Percentiles rank a stretch among this genome's conserved stretches.
Evolutionary conservation across 2,113 vertebrate genomes (phyloP).

Genomic region (Anolis carolinensis): DNA sequence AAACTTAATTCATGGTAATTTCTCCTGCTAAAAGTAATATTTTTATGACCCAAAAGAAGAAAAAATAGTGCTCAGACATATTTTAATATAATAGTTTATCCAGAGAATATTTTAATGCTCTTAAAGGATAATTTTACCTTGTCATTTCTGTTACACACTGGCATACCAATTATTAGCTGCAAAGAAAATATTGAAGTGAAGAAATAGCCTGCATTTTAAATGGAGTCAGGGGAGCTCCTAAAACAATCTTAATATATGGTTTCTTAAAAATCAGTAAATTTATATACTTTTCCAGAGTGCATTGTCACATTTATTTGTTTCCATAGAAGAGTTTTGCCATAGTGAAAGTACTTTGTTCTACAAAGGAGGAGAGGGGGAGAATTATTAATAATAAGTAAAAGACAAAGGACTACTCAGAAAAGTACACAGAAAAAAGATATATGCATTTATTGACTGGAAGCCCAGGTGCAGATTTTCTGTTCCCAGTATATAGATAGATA

Average conservation of each 20-base stretch:
- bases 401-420: background rate
- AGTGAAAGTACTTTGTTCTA: rapidly evolving
- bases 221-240: slow-evolving; percentile 22
- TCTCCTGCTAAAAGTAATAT: slow-evolving; percentile 60
- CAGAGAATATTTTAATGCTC: slow-evolving; percentile 69
- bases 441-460: background rate
- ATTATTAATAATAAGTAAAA: background rate
- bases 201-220: slow-evolving; percentile 46
- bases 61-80: slow-evolving; percentile 54
- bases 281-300: background rate
- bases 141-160: slow-evolving; percentile 68
- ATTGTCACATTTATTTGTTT: background rate
- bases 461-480: background rate
- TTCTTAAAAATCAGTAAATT: slow-evolving; percentile 16
- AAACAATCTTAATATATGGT: slow-evolving; percentile 38
- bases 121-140: slow-evolving; percentile 75
- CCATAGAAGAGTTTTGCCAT: background rate
- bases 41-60: slow-evolving; percentile 58
- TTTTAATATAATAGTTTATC: slow-evolving; percentile 69
- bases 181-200: slow-evolving; percentile 71
- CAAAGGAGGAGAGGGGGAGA: background rate
- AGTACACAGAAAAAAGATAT: background rate
- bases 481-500: background rate
- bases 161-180: slow-evolving; percentile 74
- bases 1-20: slow-evolving; percentile 60